A percentile compares a stretch with the other conserved stretches of the same genome.
phyloP scores from a whole-genome alignment of 2,888 invertebrate species.

The Limnephilus auricula region DNA sequence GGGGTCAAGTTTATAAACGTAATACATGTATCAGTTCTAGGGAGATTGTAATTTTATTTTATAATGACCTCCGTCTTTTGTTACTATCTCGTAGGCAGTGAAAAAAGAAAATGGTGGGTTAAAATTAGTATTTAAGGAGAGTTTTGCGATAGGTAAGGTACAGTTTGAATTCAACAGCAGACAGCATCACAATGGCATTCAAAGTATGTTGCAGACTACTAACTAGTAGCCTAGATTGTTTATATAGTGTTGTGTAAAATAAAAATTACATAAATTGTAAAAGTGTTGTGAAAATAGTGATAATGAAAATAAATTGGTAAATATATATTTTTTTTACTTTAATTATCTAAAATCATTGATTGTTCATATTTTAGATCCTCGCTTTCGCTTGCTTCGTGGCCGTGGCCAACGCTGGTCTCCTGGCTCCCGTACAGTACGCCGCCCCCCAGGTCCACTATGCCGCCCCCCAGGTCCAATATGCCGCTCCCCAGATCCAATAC shows the following conservation, averaged over 20 bases:
- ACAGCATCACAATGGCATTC: conserved; percentile 8
- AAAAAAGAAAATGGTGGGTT: not conserved
- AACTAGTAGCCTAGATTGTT: not conserved
- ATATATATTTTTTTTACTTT: no score
- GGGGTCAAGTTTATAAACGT: not conserved
- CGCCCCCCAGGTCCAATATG: conserved; percentile 59
- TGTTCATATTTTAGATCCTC: conserved; percentile 54
- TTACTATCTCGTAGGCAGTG: not conserved
- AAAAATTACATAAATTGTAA: not conserved
- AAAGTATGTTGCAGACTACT: not conserved
- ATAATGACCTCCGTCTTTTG: not conserved
- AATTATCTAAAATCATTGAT: not conserved
- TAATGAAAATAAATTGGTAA: no score
- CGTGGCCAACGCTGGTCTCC: conserved; percentile 52
- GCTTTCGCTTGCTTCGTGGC: conserved; percentile 59
- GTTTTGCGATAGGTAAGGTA: not conserved
- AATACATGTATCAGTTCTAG: not conserved
- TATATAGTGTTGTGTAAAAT: not conserved
- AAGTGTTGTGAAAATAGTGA: no score
- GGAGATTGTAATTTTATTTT: not conserved
- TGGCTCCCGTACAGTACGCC: conserved; percentile 54
- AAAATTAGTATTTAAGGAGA: not conserved
- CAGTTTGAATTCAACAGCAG: conserved; percentile 9
- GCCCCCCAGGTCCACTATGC: conserved; percentile 20
- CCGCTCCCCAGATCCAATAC: conserved; percentile 48